Evolutionary conservation across 2,113 vertebrate genomes (phyloP).

Genomic region (Nicator chloris): DNA sequence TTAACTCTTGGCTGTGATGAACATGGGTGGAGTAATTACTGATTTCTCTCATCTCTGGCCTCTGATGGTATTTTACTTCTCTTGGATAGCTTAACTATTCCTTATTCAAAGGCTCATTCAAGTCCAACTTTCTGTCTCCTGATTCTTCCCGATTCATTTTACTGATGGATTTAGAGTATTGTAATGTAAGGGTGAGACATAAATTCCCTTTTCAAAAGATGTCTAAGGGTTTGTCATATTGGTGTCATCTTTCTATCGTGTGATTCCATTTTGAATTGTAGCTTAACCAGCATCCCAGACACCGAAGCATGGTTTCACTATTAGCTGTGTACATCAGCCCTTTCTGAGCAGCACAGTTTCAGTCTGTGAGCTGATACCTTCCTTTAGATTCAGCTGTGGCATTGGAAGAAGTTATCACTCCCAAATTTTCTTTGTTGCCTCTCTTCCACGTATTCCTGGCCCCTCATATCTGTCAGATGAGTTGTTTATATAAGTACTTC

Average conservation of each 20-base stretch:
- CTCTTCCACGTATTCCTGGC: neutral
- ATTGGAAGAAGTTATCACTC: neutral
- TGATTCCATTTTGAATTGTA: neutral
- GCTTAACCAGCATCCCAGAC: neutral
- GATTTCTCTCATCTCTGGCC: neutral
- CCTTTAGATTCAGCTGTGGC: neutral
- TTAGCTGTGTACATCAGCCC: neutral
- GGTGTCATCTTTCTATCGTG: neutral
- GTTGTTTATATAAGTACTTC: neutral
- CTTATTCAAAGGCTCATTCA: neutral
- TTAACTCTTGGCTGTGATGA: neutral
- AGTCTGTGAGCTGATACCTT: neutral
- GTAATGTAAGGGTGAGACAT: neutral
- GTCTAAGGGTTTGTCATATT: neutral
- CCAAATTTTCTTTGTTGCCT: neutral
- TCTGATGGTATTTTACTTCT: neutral
- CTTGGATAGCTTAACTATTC: neutral
- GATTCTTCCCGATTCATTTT: neutral
- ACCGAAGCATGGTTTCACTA: fast-evolving
- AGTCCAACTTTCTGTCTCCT: neutral
- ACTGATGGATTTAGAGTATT: neutral
- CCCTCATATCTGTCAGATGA: neutral
- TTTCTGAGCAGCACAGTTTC: neutral
- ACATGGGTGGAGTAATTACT: neutral
- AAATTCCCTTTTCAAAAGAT: neutral